Base-by-base conservation (phyloP, 2,888 invertebrate species). In the Elmis aenea region DNA sequence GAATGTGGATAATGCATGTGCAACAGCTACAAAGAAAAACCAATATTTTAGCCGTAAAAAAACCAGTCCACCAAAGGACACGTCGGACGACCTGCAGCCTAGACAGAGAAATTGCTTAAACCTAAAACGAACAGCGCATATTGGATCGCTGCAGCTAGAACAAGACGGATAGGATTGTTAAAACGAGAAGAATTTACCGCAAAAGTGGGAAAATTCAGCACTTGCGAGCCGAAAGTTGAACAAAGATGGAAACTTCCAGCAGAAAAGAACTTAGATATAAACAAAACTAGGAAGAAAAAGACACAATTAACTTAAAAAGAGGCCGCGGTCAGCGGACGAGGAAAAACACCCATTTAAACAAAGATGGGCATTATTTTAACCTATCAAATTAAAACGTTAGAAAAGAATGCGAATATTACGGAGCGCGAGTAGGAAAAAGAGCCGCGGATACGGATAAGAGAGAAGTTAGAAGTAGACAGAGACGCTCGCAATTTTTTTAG, bases 71-170 rank as follows among this genome's bases (percentile, higher is more conserved):
- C 38, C 39, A 45, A 39, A 45, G 42, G 34, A 35, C 45, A 38
- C 26, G 33, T 33, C 27, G 24, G 27, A 28, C 15, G 30, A 29
- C 34, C 26, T 26, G 30, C 31, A 30, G n/a, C 41, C 26, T 13
- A 35, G 39, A 42, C 32, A 41, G 42, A 45, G 45, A 45, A 42
- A 36, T n/a, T 38, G 42, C 26, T 37, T 26, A 35, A 23, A 25
- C 25, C 28, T 35, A 33, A 33, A 38, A 36, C 27, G 38, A 34
- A 37, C 18, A 14, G 29, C 18, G 14, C 12, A 13, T 35, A 27
- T 36, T 32, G 67, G 68, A 70, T 63, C 61, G 67, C 68, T 68
- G 70, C 69, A 68, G 73, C 63, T 62, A 66, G 70, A 74, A 69
- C 62, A 70, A 67, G 74, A 73, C 63, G 67, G 68, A 61, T 58